Percentiles rank a stretch among this genome's conserved stretches.
phyloP scores from a whole-genome alignment of 2,888 invertebrate genomes.

The Ditula angustiorana region DNA sequence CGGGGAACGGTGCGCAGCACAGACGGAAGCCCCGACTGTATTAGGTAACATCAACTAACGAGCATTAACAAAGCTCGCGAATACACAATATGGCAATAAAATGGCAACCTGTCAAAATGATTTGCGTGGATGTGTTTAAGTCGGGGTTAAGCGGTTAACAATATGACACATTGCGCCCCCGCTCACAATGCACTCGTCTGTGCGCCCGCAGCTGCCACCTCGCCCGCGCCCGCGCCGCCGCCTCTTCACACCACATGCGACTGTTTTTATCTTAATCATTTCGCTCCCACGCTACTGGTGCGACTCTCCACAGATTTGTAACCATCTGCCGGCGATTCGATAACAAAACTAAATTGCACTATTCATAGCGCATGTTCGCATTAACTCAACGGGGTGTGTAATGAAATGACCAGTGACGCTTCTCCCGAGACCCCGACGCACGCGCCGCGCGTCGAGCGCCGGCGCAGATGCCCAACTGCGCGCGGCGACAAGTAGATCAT shows the following conservation, averaged over 20 bases:
- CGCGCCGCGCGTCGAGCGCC: not conserved
- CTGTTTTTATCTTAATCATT: conserved; percentile 28
- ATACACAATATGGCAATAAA: not conserved
- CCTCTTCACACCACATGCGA: conserved; percentile 27
- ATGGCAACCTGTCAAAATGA: conserved; percentile 18
- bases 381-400: not conserved
- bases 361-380: not conserved
- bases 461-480: not conserved
- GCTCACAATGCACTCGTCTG: conserved; percentile 22
- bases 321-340: conserved; percentile 20
- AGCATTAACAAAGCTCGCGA: not conserved
- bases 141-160: conserved; percentile 16
- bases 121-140: conserved; percentile 7
- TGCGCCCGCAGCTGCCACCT: conserved; percentile 4
- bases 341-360: conserved; percentile 4
- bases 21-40: not conserved
- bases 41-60: not conserved
- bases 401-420: too few species aligned
- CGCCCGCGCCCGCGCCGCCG: conserved; percentile 16
- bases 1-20: too few species aligned
- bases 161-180: conserved; percentile 17
- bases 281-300: conserved; percentile 33
- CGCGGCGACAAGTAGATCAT: not conserved
- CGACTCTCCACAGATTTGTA: conserved; percentile 12
- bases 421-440: not conserved